Evolutionary conservation across 1,140 invertebrate genomes (phyloP), one percentile per base, ranked within the genome.

Genomic region (Eulimnadia texana): DNA sequence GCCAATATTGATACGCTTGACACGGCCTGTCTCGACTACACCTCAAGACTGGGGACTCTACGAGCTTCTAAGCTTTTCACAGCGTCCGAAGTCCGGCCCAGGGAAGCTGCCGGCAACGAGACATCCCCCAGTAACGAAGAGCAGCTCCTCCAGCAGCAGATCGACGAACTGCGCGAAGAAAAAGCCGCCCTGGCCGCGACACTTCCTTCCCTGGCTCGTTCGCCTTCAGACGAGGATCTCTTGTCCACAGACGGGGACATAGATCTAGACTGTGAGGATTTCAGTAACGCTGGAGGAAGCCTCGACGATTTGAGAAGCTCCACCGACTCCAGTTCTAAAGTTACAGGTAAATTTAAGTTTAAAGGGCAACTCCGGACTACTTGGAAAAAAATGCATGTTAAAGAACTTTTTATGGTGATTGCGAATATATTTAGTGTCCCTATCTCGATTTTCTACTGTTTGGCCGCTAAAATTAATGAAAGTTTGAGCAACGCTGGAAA

Each of bases 1-100:
- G 84, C 82, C 28, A 90, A 95, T 71, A 93, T 96, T 66, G 86
- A 86, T 67, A 90, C 87, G 0, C 74, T 96, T 56, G 91, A 95
- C 65, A 80, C 81, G 1, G 87, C 86, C 23, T 83, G 82, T 69
- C 84, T 86, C 64, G 86, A 85, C 9, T 86, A 86, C 1, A 82
- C 80, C 0, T 79, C 84, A 69, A 75, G 88, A 3, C 72, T 91
- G 1, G 84, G 81, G 42, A 84, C 82, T 57, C 72, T 90, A 60
- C 75, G 86, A 57, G 83, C 82, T 54, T 85, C 84, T 0, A 86
- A 85, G 73, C 82, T 85, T 58, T 62, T 61, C 58, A 19, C 23
- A 29, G 27, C n/a, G 57, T 49, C 49, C 24, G 42, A 28, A 16
- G n/a, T 58, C 51, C 16, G 42, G 42, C 25, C 47, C n/a, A 42